These are phyloP conservation scores for Conus betulinus DNA, from an alignment of 1,140 invertebrate species.

Conservation along the genomic window DNA sequence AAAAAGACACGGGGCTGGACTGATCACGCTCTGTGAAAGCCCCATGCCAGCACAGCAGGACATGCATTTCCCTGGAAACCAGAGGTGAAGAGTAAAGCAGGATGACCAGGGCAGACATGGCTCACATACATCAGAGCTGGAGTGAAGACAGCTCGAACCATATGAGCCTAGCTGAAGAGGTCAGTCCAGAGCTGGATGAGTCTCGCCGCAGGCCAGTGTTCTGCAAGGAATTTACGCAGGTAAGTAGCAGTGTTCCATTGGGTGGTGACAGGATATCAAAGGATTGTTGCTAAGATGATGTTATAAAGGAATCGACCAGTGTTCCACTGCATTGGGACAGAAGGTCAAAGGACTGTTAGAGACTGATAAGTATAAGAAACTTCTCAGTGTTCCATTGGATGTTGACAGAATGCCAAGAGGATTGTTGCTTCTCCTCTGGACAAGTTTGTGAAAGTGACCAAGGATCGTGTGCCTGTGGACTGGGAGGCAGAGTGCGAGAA, in stretches of 20 bases:
- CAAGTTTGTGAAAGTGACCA: slow-evolving; percentile 40
- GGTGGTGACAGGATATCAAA: neutral
- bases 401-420: neutral
- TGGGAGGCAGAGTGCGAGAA: slow-evolving; percentile 37
- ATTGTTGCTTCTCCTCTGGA: slow-evolving; percentile 42
- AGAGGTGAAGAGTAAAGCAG: too few relatives aligned
- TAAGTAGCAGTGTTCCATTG: neutral
- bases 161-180: too few relatives aligned
- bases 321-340: neutral
- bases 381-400: neutral
- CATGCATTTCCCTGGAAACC: too few relatives aligned
- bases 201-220: too few relatives aligned
- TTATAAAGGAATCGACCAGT: neutral
- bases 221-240: neutral
- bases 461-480: slow-evolving; percentile 40
- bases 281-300: neutral
- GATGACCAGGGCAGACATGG: too few relatives aligned
- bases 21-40: too few relatives aligned
- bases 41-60: too few relatives aligned
- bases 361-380: neutral
- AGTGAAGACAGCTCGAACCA: too few relatives aligned
- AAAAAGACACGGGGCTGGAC: too few relatives aligned
- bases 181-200: too few relatives aligned
- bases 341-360: slow-evolving; percentile 4
- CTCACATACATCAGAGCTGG: too few relatives aligned